These are phyloP conservation scores for Strigamia maritima DNA, from an alignment of 2,888 invertebrate species.

Conservation along the genomic window DNA sequence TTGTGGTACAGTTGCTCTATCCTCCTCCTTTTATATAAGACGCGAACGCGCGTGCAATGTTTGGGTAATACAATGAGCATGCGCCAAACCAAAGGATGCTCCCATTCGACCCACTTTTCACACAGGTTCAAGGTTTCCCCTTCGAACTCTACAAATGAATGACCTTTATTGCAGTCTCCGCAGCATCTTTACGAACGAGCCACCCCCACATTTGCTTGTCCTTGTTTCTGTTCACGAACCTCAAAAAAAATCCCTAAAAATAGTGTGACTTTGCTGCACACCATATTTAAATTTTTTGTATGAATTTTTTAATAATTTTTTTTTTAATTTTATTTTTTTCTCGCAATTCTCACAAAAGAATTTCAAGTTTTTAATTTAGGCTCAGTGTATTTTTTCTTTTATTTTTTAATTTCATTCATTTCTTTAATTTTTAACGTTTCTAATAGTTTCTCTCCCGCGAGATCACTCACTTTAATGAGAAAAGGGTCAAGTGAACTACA, in stretches of 20 bases:
- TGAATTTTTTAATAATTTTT: background rate
- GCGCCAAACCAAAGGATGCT: slow-evolving; percentile 14
- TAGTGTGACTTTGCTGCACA: background rate
- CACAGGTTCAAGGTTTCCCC: slow-evolving; percentile 28
- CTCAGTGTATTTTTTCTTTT: background rate
- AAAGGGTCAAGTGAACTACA: slow-evolving; percentile 18
- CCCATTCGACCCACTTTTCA: slow-evolving; percentile 27
- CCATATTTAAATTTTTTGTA: background rate
- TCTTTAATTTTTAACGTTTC: background rate
- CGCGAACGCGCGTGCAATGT: background rate
- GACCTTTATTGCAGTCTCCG: slow-evolving; percentile 8
- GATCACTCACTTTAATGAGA: slow-evolving; percentile 25
- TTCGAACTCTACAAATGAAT: slow-evolving; percentile 27
- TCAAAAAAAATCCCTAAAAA: background rate
- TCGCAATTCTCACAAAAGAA: too few species aligned
- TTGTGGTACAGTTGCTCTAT: background rate
- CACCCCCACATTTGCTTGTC: slow-evolving; percentile 17
- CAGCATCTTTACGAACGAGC: slow-evolving; percentile 2
- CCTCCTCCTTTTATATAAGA: slow-evolving; percentile 8
- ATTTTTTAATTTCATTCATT: background rate
- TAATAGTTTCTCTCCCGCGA: background rate
- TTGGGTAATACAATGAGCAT: slow-evolving; percentile 17
- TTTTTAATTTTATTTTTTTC: background rate
- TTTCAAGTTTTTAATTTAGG: background rate
- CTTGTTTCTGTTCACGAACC: slow-evolving; percentile 32